Evolutionary conservation across 1,140 invertebrate genomes (phyloP).

Genomic region (Zaprionus ghesquierei): DNA sequence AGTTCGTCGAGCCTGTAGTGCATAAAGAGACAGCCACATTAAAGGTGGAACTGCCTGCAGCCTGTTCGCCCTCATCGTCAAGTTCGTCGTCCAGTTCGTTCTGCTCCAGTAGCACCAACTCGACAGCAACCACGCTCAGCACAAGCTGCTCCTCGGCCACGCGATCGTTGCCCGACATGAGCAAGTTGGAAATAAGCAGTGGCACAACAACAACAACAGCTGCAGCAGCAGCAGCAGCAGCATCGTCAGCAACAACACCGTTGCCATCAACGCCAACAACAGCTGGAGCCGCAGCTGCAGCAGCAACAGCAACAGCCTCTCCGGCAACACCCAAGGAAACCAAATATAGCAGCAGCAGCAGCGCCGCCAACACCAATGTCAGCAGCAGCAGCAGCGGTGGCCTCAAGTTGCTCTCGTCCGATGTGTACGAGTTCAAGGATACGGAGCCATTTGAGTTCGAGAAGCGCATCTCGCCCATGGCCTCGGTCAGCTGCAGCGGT

Average conservation of each 20-base stretch:
- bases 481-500: constrained; percentile 12
- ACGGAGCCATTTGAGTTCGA: constrained; percentile 93
- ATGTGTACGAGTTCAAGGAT: constrained; percentile 92
- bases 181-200: constrained; percentile 74
- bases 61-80: constrained; percentile 71
- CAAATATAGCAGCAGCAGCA: constrained; percentile 52
- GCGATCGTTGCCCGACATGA: constrained; percentile 76
- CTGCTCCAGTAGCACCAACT: constrained; percentile 53
- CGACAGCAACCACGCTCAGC: constrained; percentile 28
- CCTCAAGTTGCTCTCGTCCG: constrained; percentile 79
- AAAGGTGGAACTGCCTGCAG: constrained; percentile 68
- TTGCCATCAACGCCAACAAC: constrained; percentile 43
- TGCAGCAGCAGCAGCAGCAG: not conserved
- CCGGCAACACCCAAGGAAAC: constrained; percentile 39
- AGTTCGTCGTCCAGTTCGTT: constrained; percentile 63
- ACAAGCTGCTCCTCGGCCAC: constrained; percentile 62
- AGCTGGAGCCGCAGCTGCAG: not conserved
- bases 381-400: constrained; percentile 73
- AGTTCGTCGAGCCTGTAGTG: constrained; percentile 59
- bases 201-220: constrained; percentile 5
- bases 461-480: constrained; percentile 83
- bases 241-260: constrained; percentile 40
- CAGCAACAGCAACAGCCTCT: not conserved
- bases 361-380: constrained; percentile 48
- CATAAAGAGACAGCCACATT: constrained; percentile 60